A percentile compares a stretch with the other conserved stretches of the same genome.
phyloP scores from a whole-genome alignment of 1,140 invertebrate genomes.

The Triops longicaudatus region DNA sequence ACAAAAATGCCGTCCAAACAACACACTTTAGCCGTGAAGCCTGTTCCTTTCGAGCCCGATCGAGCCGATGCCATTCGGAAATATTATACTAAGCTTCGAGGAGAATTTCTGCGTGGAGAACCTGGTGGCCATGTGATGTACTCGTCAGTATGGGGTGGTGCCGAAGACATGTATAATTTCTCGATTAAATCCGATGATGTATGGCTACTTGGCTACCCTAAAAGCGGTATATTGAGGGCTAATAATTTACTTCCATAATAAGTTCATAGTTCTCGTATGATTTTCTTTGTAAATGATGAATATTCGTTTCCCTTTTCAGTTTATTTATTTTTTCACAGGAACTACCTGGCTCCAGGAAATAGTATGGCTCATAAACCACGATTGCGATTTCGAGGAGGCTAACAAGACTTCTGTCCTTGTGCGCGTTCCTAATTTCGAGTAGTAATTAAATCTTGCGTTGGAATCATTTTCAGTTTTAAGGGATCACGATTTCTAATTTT shows the following conservation, averaged over 20 bases:
- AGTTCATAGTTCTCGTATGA: no score
- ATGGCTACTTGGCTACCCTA: constrained; percentile 45
- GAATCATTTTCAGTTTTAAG: no score
- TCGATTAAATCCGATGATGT: constrained; percentile 42
- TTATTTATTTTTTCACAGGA: no score
- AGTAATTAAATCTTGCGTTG: constrained; percentile 19
- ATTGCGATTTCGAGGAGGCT: constrained; percentile 40
- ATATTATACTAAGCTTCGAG: constrained; percentile 17
- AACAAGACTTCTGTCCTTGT: constrained; percentile 39
- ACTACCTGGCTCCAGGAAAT: constrained; percentile 42
- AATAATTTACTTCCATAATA: no score
- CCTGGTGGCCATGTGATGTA: constrained; percentile 31
- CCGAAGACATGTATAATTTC: constrained; percentile 40
- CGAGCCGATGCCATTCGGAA: not conserved
- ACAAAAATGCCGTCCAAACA: no score
- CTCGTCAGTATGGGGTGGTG: constrained; percentile 35
- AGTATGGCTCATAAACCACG: constrained; percentile 38
- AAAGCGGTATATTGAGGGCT: constrained; percentile 42
- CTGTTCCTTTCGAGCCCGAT: no score
- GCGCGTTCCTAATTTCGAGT: constrained; percentile 46
- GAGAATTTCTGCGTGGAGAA: constrained; percentile 10
- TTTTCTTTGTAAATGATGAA: no score
- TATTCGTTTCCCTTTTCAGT: no score
- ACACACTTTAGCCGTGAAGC: no score
- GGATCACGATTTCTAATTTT: no score